Base-by-base conservation (phyloP, 1,140 invertebrate genomes). In the Ectropis grisescens region DNA sequence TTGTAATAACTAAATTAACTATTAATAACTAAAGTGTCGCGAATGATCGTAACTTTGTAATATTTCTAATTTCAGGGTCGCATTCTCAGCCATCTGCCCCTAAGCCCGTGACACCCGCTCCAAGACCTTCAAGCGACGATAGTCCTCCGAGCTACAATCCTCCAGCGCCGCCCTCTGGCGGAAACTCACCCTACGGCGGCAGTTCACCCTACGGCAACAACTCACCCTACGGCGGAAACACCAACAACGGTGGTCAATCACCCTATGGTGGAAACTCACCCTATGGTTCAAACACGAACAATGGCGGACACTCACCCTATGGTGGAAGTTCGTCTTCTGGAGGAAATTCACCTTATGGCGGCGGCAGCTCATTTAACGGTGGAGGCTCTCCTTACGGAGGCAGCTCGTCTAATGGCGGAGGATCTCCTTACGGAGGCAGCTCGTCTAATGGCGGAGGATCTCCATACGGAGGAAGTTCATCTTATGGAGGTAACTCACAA, bases 141-240 rank as follows among this genome's bases (percentile, higher is more conserved):
- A 64, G 61, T 1, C 36, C 58, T 1, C 76, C 81, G 6, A 68
- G 57, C 38, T 81, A 83, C 37, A 66, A 72, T 11, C 65, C 80
- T 6, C 80, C 81, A 0, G 58, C 61, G 2, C 71, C 78, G 0
- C 78, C 79, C 1, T 37, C 55, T 2, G 39, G 47, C 2, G 36
- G 47, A 19, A 36, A 27, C 22, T 33, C 34, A 1, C 33, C 40
- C 8, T 36, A 40, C 11, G 35, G 9, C 13, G 22, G 2, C 19
- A 12, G 14, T 11, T 32, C 37, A 10, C 33, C 40, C 8, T 36
- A 40, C 11, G 35, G 9, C 8, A 12, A 1, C 23, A 12, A 29
- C 11, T 26, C 37, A 7, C 33, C 29, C n/a, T 31, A 35, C 12
- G 35, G 35, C 19, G 24, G 24, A 7, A 22, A 22, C 7, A 43